Evolutionary conservation across 2,797 vertebrate genomes (phyloP), one percentile per base, ranked within the genome.

Genomic region (Phoebastria nigripes): DNA sequence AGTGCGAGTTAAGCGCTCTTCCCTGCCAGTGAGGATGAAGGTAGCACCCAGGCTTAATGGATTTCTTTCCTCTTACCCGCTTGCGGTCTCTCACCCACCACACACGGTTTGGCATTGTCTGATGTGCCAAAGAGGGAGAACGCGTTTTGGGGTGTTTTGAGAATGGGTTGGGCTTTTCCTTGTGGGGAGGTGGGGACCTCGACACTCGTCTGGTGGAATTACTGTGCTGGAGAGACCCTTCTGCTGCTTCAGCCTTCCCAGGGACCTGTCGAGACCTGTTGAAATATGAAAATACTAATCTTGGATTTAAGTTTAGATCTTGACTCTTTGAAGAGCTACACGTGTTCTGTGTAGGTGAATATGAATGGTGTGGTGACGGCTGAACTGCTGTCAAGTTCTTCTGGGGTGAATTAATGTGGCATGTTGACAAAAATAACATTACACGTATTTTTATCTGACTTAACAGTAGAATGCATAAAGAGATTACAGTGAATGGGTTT

Each of bases 61-160:
- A 33, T 28, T 8, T 19, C 28, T 35, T 54, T 51, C 20, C 66
- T 29, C 37, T 70, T 24, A 26, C 20, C 78, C 12, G 3, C 25
- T 28, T 2, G 0, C 0, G 0, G 65, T 63, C 41, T 46, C 29
- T 46, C 28, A 8, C 49, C 49, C 28, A 31, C 15, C 15, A 2
- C 21, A 11, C 2, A 3, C 3, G 2, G 35, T 69, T 61, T 67
- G 61, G 52, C 33, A 39, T 66, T 33, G 3, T 7, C 47, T 2
- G 15, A 3, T 5, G 16, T 18, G 28, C 29, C 15, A 21, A 29
- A 42, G 70, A 41, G 79, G 62, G 33, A 63, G 35, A 51, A 59
- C 0, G 3, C 1, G 0, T 62, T 54, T 55, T 0, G 3, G n/a
- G 39, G 25, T 19, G 63, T 41, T n/a, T 35, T 47, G 62, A 42